phyloP scores from a whole-genome alignment of 2,113 vertebrate genomes.

The Chaenogobius annularis region DNA sequence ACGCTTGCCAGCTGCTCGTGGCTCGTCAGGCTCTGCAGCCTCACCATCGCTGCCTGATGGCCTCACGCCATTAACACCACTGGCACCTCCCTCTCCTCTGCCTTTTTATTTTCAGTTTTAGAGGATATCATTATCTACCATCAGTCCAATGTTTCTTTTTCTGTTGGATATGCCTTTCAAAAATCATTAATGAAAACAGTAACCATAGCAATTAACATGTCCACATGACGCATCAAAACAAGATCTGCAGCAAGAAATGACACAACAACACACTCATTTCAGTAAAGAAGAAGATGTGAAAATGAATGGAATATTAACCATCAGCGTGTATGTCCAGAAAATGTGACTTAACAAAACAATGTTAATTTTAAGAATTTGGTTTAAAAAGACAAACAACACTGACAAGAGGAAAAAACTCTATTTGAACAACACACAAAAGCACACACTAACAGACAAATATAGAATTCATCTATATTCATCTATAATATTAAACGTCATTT shows the following conservation, averaged over 20 bases:
- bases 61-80: slow-evolving; percentile 42
- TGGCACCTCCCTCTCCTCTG: slow-evolving; percentile 33
- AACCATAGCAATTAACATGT: slow-evolving; percentile 32
- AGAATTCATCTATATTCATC: slow-evolving; percentile 16
- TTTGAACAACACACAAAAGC: slow-evolving; percentile 38
- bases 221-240: slow-evolving; percentile 25
- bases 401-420: no score
- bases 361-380: not conserved
- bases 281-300: slow-evolving; percentile 16
- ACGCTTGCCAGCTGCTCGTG: slow-evolving; percentile 44
- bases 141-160: slow-evolving; percentile 56
- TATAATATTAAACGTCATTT: not conserved
- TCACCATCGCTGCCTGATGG: slow-evolving; percentile 49
- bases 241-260: slow-evolving; percentile 9
- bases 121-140: slow-evolving; percentile 53
- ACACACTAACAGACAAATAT: not conserved
- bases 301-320: not conserved
- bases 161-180: slow-evolving; percentile 46
- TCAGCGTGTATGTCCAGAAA: not conserved
- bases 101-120: slow-evolving; percentile 56
- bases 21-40: slow-evolving; percentile 34
- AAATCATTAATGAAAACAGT: slow-evolving; percentile 48
- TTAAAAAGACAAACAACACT: not conserved
- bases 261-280: slow-evolving; percentile 28
- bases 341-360: not conserved